Base-by-base conservation (phyloP, 2,113 vertebrate genomes). In the Leuciscus idus region DNA sequence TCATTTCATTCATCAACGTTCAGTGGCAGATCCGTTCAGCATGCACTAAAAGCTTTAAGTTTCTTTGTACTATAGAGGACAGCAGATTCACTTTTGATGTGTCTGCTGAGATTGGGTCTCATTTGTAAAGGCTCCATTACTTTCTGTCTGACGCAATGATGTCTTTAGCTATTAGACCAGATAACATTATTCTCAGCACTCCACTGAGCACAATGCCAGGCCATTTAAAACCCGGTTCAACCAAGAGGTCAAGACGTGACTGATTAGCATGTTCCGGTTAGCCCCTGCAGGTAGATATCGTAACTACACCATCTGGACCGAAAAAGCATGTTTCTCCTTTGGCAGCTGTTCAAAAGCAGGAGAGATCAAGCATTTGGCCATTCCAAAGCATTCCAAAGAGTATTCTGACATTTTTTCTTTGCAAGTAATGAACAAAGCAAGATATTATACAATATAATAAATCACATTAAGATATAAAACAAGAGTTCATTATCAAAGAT, bases 131-230 rank as follows among this genome's bases (percentile, higher is more conserved):
- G 64, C 78, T 85, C 76, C 13, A 59, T 86, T 81, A 36, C 30
- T 21, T 70, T 81, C 28, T 81, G 59, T 39, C 79, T 86, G 78
- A 64, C 7, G 23, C 68, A 81, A 50, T 30, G 6, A 86, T 23
- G 46, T 85, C 72, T 43, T 66, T 46, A 21, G 59, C 75, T 39
- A 30, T 1, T 9, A 57, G 78, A 81, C 50, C 15, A 28, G 12
- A 52, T 23, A 26, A 50, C 12, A 36, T 46, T 81, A 15, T 81
- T 74, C 39, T 52, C 17, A 50, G 39, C 43, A 17, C 36, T 33
- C 26, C 39, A 43, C 30, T 36, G 70, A 75, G 55, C 43, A 61
- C 50, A 48, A 43, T 30, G 26, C 39, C 39, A 50, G n/a, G 15
- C 26, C 15, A 61, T 36, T 86, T 81, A 74, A 77, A 77, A 77